Conservation (phyloP, 2,113 vertebrate species). For the Raja brachyura region DNA sequence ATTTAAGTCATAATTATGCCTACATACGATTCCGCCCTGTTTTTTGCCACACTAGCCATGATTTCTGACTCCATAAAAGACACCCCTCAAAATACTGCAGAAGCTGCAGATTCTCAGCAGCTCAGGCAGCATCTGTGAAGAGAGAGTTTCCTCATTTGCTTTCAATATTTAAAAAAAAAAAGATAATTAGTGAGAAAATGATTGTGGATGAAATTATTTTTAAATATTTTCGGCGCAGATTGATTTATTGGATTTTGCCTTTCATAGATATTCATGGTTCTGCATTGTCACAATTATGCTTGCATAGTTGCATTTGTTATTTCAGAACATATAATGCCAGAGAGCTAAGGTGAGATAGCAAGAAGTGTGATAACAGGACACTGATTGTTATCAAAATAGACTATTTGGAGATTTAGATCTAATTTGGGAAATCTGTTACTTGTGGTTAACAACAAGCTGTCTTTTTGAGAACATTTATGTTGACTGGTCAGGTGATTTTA, state of each 20-base stretch:
- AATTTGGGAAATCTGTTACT: neutral
- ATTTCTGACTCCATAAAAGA: neutral
- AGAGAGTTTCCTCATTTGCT: neutral
- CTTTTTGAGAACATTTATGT: conserved; percentile 12
- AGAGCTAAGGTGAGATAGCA: neutral
- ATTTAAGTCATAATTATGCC: neutral
- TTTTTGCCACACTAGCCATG: neutral
- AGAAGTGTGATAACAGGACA: neutral
- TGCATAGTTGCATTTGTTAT: neutral
- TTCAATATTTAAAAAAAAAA: neutral
- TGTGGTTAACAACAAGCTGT: neutral
- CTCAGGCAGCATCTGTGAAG: no score
- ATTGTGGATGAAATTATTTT: neutral
- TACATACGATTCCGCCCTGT: neutral
- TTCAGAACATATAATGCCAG: neutral
- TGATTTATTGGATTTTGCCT: neutral
- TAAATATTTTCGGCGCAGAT: neutral
- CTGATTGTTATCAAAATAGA: neutral
- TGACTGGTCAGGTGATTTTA: conserved; percentile 12
- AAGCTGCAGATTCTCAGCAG: no score
- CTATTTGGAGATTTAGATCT: neutral
- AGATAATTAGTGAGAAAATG: neutral
- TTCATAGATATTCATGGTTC: neutral
- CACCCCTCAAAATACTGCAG: neutral
- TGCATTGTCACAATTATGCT: neutral